Percentiles rank a stretch among this genome's conserved stretches.
phyloP scores from a whole-genome alignment of 30 jellyfish, hydroid and myxozoan species.

The Aurelia sp. region DNA sequence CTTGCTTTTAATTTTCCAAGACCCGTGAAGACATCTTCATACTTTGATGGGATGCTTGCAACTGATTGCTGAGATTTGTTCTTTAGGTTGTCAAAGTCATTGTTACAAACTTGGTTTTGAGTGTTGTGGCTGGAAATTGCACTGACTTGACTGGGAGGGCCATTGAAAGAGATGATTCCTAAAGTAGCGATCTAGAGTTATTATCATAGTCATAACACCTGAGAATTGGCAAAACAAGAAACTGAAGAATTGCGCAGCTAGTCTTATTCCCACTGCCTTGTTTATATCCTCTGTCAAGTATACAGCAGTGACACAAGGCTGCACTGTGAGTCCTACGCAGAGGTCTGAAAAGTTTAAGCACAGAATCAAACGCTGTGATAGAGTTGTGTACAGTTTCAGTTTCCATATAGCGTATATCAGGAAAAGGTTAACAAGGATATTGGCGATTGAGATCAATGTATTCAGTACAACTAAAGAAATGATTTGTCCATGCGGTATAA shows the following conservation, averaged over 20 bases:
- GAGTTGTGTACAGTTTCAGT: background rate
- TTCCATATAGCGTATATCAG: background rate
- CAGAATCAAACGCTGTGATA: slow-evolving; percentile 9
- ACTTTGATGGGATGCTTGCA: too few species aligned
- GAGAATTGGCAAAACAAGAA: slow-evolving; percentile 23
- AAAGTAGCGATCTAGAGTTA: slow-evolving; percentile 26
- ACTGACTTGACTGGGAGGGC: too few species aligned
- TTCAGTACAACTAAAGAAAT: background rate
- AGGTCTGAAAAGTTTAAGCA: slow-evolving; percentile 3
- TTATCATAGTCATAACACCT: slow-evolving; percentile 18
- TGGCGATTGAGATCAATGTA: slow-evolving; percentile 20
- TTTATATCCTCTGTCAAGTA: background rate
- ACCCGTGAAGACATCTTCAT: too few species aligned
- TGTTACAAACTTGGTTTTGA: too few species aligned
- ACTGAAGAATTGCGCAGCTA: background rate
- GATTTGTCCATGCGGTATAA: too few species aligned
- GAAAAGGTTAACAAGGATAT: background rate
- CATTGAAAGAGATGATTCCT: too few species aligned
- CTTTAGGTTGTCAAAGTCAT: too few species aligned
- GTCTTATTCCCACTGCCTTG: too few species aligned
- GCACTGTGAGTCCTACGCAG: slow-evolving; percentile 7
- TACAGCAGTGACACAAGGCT: slow-evolving; percentile 18
- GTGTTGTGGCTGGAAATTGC: too few species aligned
- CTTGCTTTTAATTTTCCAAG: too few species aligned
- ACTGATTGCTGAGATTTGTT: too few species aligned